A percentile compares a stretch with the other conserved stretches of the same genome.
These are phyloP conservation scores for Trichosurus vulpecula DNA, from an alignment of 2,797 vertebrate genomes.

Conservation along the genomic window DNA sequence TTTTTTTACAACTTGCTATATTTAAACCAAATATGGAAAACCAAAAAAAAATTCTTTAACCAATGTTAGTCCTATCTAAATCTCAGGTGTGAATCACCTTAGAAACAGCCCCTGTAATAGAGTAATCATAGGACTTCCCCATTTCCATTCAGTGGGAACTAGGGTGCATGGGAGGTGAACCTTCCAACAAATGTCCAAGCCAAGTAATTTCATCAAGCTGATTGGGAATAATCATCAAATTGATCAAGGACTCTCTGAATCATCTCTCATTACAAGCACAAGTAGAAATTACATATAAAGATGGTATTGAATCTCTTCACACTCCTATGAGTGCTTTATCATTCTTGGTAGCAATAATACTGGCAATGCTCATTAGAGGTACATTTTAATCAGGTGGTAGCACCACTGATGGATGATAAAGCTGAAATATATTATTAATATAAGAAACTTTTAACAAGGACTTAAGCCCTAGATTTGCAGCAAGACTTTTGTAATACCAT, in stretches of 20 bases:
- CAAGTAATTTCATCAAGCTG: background rate
- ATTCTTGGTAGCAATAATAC: background rate
- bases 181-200: background rate
- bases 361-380: background rate
- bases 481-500: background rate
- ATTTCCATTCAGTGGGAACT: background rate
- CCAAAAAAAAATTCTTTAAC: background rate
- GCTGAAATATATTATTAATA: background rate
- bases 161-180: background rate
- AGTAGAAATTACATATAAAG: background rate
- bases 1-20: background rate
- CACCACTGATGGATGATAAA: background rate
- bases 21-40: background rate
- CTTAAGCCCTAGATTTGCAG: background rate
- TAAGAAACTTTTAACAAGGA: background rate
- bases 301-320: background rate
- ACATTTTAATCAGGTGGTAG: background rate
- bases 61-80: background rate
- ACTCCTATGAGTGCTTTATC: background rate
- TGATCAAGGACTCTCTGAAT: background rate
- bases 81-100: background rate
- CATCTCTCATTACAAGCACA: background rate
- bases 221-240: background rate
- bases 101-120: background rate
- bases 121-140: background rate